Evolutionary conservation across 1,140 invertebrate genomes (phyloP).

Genomic region (Cotesia chilonis): DNA sequence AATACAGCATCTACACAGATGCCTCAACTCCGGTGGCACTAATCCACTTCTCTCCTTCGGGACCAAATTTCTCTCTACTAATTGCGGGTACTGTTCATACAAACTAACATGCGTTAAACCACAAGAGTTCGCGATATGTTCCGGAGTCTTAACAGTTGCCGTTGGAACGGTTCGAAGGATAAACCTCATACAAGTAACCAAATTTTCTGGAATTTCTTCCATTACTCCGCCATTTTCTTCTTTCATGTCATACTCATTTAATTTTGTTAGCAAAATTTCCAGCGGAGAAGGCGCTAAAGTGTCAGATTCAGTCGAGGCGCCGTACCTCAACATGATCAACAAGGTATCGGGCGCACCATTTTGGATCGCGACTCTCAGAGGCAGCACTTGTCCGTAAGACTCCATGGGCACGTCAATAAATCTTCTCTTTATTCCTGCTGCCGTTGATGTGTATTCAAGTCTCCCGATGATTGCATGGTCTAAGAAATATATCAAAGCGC

Average conservation of each 20-base stretch:
- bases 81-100: conserved; percentile 71
- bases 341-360: conserved; percentile 76
- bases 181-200: conserved; percentile 74
- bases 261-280: conserved; percentile 70
- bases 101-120: conserved; percentile 66
- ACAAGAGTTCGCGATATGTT: conserved; percentile 49
- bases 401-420: conserved; percentile 83
- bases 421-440: conserved; percentile 53
- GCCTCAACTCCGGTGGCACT: conserved; percentile 67
- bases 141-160: conserved; percentile 55
- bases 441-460: conserved; percentile 63
- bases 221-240: conserved; percentile 17
- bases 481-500: conserved; percentile 78
- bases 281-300: conserved; percentile 64
- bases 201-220: conserved; percentile 70
- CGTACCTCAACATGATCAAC: conserved; percentile 76
- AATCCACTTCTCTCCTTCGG: conserved; percentile 70
- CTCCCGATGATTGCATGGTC: conserved; percentile 73
- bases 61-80: conserved; percentile 72
- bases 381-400: conserved; percentile 75
- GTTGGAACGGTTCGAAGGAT: conserved; percentile 70
- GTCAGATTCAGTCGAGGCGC: conserved; percentile 68
- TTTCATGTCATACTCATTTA: conserved; percentile 69
- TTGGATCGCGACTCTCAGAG: conserved; percentile 76
- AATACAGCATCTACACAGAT: conserved; percentile 71